These are phyloP conservation scores for Ceratothoa steindachneri DNA, from an alignment of 2,888 invertebrate species.

Conservation along the genomic window DNA sequence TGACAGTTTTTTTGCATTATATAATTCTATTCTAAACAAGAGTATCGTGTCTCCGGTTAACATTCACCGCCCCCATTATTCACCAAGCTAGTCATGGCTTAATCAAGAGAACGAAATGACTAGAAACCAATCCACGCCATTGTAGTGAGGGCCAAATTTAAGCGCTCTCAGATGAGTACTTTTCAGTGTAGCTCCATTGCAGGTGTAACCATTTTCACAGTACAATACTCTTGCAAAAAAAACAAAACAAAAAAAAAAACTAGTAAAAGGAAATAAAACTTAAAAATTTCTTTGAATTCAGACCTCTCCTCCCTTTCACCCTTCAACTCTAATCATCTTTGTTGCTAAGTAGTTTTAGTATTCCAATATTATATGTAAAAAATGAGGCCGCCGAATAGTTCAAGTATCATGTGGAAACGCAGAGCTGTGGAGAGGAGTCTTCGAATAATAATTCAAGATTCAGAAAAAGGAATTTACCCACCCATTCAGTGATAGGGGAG, in stretches of 20 bases:
- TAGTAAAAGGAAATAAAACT: no score
- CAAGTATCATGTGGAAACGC: no score
- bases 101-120: constrained; percentile 42
- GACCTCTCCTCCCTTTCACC: not conserved
- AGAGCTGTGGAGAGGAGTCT: no score
- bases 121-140: constrained; percentile 40
- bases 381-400: no score
- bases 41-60: constrained; percentile 39
- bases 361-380: no score
- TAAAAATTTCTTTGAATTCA: not conserved
- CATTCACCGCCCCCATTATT: constrained; percentile 44
- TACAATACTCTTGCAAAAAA: not conserved
- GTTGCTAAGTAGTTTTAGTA: no score
- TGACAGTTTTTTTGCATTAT: constrained; percentile 34
- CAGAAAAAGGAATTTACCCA: no score
- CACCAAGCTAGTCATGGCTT: constrained; percentile 46
- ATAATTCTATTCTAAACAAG: constrained; percentile 43
- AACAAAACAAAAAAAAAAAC: no score
- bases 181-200: not conserved
- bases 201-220: not conserved
- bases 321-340: no score
- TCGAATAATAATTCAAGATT: no score
- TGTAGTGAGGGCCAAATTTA: not conserved
- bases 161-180: not conserved
- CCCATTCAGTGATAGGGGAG: no score